phyloP scores from a whole-genome alignment of 30 jellyfish, hydroid and myxozoan genomes.

The Nemopilema nomurai region DNA sequence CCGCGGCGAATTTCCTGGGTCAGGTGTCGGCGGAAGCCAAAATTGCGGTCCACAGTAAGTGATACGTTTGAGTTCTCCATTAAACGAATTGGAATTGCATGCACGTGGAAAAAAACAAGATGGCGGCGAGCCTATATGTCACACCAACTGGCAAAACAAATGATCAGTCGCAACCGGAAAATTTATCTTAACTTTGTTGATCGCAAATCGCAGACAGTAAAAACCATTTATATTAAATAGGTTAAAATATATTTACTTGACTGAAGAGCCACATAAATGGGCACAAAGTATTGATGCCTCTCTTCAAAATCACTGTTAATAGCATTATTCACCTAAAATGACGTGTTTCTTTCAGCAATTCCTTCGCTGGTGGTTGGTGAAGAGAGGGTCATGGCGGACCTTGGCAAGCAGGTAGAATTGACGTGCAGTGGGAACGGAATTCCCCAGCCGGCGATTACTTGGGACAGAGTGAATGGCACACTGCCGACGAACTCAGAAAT shows the following conservation, averaged over 20 bases:
- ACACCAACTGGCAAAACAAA: no score
- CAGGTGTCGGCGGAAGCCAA: constrained; percentile 18
- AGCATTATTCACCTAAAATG: not conserved
- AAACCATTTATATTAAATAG: no score
- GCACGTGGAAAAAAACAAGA: no score
- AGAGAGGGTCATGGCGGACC: not conserved
- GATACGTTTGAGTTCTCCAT: not conserved
- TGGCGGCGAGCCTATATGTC: no score
- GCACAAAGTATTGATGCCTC: no score
- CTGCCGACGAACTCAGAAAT: constrained; percentile 12
- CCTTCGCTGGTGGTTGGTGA: not conserved
- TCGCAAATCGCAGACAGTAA: no score
- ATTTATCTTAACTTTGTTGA: no score
- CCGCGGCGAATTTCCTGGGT: constrained; percentile 38
- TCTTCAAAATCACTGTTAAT: not conserved
- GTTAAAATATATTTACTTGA: no score
- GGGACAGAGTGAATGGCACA: constrained; percentile 10
- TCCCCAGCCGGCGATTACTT: constrained; percentile 12
- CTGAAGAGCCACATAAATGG: no score
- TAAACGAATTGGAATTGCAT: no score
- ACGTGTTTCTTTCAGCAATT: not conserved
- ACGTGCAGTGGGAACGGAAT: constrained; percentile 6
- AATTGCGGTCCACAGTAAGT: constrained; percentile 31
- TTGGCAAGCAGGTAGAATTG: constrained; percentile 1
- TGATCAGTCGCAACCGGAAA: no score